phyloP scores from a whole-genome alignment of 2,113 vertebrate species.

The Nothoprocta pentlandii region DNA sequence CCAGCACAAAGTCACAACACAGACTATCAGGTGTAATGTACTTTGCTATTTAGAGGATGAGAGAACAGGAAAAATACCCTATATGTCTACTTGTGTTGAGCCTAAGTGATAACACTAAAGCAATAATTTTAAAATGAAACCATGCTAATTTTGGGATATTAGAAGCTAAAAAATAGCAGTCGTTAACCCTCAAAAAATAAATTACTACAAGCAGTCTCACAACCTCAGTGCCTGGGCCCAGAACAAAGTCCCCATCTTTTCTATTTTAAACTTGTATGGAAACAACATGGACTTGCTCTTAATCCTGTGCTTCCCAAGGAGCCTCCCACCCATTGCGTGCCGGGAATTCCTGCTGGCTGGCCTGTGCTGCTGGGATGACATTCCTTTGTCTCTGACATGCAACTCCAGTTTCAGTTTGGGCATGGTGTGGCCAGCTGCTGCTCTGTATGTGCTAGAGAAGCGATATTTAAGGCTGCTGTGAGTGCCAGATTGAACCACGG shows the following conservation, averaged over 20 bases:
- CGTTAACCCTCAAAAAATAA: neutral
- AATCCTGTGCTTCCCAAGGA: neutral
- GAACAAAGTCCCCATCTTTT: neutral
- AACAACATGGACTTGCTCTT: neutral
- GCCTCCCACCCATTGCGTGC: rapidly evolving
- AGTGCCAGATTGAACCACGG: neutral
- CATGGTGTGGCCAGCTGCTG: neutral
- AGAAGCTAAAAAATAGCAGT: neutral
- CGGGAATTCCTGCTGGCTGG: rapidly evolving
- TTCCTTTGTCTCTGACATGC: neutral
- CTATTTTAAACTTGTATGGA: neutral
- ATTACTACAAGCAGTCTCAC: neutral
- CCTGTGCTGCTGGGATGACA: neutral
- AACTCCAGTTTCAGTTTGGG: neutral
- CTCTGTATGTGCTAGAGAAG: neutral
- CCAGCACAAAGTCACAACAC: neutral
- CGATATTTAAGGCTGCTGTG: neutral
- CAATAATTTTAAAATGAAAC: neutral
- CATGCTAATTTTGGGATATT: neutral
- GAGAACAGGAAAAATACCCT: neutral
- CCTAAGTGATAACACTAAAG: neutral
- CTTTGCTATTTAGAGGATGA: neutral
- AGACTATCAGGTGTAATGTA: neutral
- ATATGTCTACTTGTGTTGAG: neutral
- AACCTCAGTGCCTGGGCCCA: neutral